Evolutionary conservation across 1,140 invertebrate genomes (phyloP), one percentile per base, ranked within the genome.

Genomic region (Pogonomyrmex barbatus): DNA sequence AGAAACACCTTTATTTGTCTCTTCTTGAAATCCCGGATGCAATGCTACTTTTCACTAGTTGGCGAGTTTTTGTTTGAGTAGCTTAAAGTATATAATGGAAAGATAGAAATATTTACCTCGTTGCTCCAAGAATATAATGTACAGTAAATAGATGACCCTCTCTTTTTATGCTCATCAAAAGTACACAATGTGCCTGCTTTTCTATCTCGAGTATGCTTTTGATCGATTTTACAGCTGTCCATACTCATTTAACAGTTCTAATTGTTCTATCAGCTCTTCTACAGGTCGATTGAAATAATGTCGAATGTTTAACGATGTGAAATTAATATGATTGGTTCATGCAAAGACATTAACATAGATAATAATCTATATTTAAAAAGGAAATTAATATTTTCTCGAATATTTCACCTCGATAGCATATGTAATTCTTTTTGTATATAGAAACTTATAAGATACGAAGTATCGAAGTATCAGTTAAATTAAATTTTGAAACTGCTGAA

Each of bases 101-200:
- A 77, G 56, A 47, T 42, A 54, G 42, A 8, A 77, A 47, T 77
- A 36, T 45, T 30, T 77, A 63, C 8, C 47, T 30, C 24, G 8
- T 54, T 52, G 17, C 10, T 50, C 12, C 12, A 14, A 17, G 14
- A 45, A 2, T 67, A 4, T 4, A 24, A 2, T 39, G n/a, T 67
- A 56, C n/a, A 54, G 33, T 52, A 42, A 68, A 79, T 30, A 54
- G 14, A 70, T 81, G 30, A 50, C 8, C 8, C n/a, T n/a, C 79
- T 77, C 47, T 60, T 88, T 85, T 79, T 85, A 77, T 58, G n/a
- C 67, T 85, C 71, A 39, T 88, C 78, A 87, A 60, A 52, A 56
- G 70, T 75, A 88, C 42, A 70, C 79, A 87, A 77, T 67, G 33
- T 50, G 5, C 24, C 42, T 17, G 42, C 58, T 50, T 52, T 85